A percentile compares a stretch with the other conserved stretches of the same genome.
Evolutionary conservation across 2,888 invertebrate species (phyloP).

Genomic region (Antheraea yamamai): DNA sequence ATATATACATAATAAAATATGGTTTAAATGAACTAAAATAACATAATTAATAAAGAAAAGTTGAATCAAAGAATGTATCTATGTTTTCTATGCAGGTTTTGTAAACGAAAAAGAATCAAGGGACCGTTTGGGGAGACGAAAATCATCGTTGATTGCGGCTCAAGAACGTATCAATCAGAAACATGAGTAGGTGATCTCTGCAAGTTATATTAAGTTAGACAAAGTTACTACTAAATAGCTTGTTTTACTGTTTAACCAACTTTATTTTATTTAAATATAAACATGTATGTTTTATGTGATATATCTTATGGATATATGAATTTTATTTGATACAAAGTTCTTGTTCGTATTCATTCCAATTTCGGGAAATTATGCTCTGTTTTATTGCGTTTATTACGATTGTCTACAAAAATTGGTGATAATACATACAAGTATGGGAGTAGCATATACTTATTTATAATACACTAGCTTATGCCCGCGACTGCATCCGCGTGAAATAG

Average conservation of each 20-base stretch:
- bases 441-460: no score
- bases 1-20: not conserved
- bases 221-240: not conserved
- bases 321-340: not conserved
- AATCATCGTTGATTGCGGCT: conserved; percentile 66
- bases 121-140: conserved; percentile 74
- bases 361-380: no score
- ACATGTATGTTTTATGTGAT: not conserved
- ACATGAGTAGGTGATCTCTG: conserved; percentile 69
- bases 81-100: conserved; percentile 53
- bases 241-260: not conserved
- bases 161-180: conserved; percentile 68
- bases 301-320: not conserved
- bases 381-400: no score
- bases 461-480: no score
- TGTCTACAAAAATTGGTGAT: no score
- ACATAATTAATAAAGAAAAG: not conserved
- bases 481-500: no score
- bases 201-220: conserved; percentile 27
- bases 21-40: not conserved
- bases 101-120: conserved; percentile 71
- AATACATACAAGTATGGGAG: no score
- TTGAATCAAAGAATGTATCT: not conserved
- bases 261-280: not conserved
- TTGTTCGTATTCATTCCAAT: no score